Conservation (phyloP, 2,888 invertebrate species). For the Hypolimnas misippus region DNA sequence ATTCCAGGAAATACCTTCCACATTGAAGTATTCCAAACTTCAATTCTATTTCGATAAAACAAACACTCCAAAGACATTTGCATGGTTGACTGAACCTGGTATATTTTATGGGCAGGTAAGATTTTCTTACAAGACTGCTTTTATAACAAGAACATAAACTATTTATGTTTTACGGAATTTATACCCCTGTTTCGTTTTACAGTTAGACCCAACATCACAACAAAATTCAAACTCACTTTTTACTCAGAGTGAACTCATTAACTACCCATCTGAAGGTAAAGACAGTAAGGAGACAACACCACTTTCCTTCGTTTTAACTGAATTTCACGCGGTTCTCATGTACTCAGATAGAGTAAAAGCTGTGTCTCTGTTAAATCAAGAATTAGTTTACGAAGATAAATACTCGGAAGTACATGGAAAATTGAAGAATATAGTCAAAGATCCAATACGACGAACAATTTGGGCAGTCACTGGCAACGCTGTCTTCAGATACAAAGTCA, state of each 20-base stretch:
- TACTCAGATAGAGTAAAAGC: slow-evolving; percentile 93
- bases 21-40: slow-evolving; percentile 90
- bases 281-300: slow-evolving; percentile 82
- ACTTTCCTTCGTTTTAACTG: slow-evolving; percentile 91
- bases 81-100: slow-evolving; percentile 94
- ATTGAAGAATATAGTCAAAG: slow-evolving; percentile 91
- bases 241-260: slow-evolving; percentile 72
- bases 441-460: slow-evolving; percentile 89
- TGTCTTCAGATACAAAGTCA: slow-evolving; percentile 93
- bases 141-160: neutral
- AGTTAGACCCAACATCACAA: slow-evolving; percentile 80
- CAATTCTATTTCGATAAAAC: slow-evolving; percentile 89
- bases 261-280: slow-evolving; percentile 62
- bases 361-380: slow-evolving; percentile 92
- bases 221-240: slow-evolving; percentile 78
- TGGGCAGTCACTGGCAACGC: slow-evolving; percentile 94
- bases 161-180: neutral
- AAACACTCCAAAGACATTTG: slow-evolving; percentile 90
- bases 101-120: slow-evolving; percentile 91
- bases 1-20: slow-evolving; percentile 89
- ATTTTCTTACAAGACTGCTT: neutral
- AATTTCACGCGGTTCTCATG: slow-evolving; percentile 94
- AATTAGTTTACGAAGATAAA: slow-evolving; percentile 93
- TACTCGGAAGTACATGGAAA: slow-evolving; percentile 92
- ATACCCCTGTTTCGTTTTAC: slow-evolving; percentile 45